Conservation (phyloP, 2,888 invertebrate genomes). For the Drosophila ezoana region DNA sequence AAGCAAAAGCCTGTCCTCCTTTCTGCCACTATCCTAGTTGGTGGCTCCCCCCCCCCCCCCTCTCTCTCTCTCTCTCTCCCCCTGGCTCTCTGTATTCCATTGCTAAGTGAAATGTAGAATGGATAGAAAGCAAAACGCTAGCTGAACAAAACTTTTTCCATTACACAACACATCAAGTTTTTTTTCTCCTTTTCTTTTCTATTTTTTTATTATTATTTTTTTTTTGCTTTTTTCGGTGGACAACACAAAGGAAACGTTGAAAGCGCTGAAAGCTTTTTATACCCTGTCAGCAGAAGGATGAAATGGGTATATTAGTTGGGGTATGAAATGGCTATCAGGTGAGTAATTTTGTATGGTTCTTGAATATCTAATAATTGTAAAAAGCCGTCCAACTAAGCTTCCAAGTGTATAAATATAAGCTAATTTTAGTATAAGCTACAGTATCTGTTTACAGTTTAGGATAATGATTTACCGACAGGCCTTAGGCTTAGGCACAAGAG, state of each 20-base stretch:
- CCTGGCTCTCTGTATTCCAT: constrained; percentile 14
- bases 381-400: no score
- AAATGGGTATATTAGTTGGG: constrained; percentile 53
- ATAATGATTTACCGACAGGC: not conserved
- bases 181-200: constrained; percentile 42
- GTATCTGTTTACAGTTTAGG: not conserved
- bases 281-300: constrained; percentile 46
- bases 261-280: constrained; percentile 75
- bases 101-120: constrained; percentile 74
- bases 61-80: not conserved
- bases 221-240: constrained; percentile 59
- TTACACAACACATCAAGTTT: constrained; percentile 78
- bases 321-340: not conserved
- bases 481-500: not conserved
- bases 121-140: constrained; percentile 72
- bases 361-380: no score
- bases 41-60: not conserved
- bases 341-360: not conserved
- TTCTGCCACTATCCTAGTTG: constrained; percentile 12
- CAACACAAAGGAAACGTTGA: constrained; percentile 74
- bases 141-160: constrained; percentile 77
- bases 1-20: constrained; percentile 59
- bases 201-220: constrained; percentile 31
- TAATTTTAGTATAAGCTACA: no score
- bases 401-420: no score